Evolutionary conservation across 1,140 invertebrate genomes (phyloP).

Genomic region (Dendroctonus ponderosae): DNA sequence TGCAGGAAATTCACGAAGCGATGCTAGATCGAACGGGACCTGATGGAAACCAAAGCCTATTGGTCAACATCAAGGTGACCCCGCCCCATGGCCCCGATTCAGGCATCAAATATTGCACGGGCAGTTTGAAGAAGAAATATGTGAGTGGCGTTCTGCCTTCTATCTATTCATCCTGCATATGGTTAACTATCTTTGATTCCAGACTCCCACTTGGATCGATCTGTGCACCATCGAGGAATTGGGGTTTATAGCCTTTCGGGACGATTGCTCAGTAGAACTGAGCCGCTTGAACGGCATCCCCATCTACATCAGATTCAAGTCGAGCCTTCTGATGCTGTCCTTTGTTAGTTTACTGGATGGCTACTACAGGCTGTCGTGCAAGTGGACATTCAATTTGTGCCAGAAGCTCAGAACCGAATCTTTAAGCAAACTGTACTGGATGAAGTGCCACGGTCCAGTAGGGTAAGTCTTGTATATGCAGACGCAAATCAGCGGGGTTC

Average conservation of each 20-base stretch:
- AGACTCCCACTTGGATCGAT: slow-evolving; percentile 61
- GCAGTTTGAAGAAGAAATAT: slow-evolving; percentile 56
- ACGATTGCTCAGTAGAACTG: slow-evolving; percentile 73
- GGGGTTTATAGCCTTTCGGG: slow-evolving; percentile 71
- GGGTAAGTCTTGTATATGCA: slow-evolving; percentile 47
- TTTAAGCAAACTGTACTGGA: slow-evolving; percentile 65
- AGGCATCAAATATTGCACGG: slow-evolving; percentile 62
- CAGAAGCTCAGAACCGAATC: slow-evolving; percentile 75
- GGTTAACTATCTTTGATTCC: not conserved
- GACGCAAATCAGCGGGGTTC: no score
- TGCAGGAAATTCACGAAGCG: slow-evolving; percentile 73
- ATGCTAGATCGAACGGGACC: slow-evolving; percentile 62
- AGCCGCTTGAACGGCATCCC: slow-evolving; percentile 76
- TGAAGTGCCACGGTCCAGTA: slow-evolving; percentile 86
- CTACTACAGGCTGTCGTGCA: slow-evolving; percentile 82
- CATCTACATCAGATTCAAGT: slow-evolving; percentile 68
- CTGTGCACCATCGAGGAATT: slow-evolving; percentile 81
- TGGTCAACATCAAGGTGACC: slow-evolving; percentile 63
- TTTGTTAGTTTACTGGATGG: slow-evolving; percentile 84
- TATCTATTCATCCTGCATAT: not conserved
- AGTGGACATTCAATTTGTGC: slow-evolving; percentile 89
- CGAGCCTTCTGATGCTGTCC: slow-evolving; percentile 62
- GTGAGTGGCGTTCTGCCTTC: not conserved
- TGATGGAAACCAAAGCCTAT: slow-evolving; percentile 50
- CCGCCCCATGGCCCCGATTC: slow-evolving; percentile 68